Conservation (phyloP, 2,888 invertebrate species). For the Bombylius major region DNA sequence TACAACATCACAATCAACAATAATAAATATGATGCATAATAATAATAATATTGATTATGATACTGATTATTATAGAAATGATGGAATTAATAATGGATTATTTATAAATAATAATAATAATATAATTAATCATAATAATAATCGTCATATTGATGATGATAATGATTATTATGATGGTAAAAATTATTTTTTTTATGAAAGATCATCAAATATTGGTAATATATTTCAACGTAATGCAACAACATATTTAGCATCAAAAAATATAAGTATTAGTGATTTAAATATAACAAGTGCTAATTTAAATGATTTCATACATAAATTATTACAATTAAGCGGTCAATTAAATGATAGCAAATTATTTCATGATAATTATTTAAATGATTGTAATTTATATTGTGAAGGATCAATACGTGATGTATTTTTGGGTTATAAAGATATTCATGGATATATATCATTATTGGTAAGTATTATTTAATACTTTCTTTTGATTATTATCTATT, state of each 20-base stretch:
- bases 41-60: too few species aligned
- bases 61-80: not conserved
- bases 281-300: slow-evolving; percentile 10
- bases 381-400: slow-evolving; percentile 43
- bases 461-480: slow-evolving; percentile 41
- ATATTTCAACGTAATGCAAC: slow-evolving; percentile 1
- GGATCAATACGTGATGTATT: slow-evolving; percentile 47
- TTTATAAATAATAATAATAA: not conserved
- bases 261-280: slow-evolving; percentile 4
- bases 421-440: slow-evolving; percentile 53
- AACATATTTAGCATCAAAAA: slow-evolving; percentile 6
- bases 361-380: not conserved
- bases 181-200: not conserved
- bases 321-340: slow-evolving; percentile 1
- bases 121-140: not conserved
- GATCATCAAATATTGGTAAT: not conserved
- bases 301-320: slow-evolving; percentile 8
- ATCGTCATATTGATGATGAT: not conserved
- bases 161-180: not conserved
- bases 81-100: not conserved
- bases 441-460: slow-evolving; percentile 70
- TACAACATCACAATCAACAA: too few species aligned
- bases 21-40: too few species aligned
- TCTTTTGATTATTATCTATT: too few species aligned
- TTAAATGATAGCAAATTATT: not conserved